Conservation (phyloP, 2,797 vertebrate genomes). For the Meriones psammophilus region DNA sequence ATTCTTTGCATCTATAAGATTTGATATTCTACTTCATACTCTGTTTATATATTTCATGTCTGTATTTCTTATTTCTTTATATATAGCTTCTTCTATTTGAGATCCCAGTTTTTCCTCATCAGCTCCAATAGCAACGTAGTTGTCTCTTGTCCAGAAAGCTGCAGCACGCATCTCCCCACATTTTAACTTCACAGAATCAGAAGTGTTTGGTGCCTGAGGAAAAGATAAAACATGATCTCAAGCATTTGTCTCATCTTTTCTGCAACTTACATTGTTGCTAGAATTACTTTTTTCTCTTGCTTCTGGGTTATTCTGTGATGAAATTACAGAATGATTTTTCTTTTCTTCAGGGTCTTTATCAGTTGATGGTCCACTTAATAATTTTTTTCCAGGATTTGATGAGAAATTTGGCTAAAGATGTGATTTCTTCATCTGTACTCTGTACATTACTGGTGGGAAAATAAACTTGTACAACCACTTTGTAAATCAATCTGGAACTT, state of each 20-base stretch:
- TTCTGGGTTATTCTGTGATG: no score
- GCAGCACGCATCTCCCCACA: conserved; percentile 96
- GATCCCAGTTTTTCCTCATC: conserved; percentile 98
- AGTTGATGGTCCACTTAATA: no score
- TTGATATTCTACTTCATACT: conserved; percentile 98
- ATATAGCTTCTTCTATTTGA: conserved; percentile 98
- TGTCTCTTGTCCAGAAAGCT: conserved; percentile 97
- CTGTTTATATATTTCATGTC: conserved; percentile 99
- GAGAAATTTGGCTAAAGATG: no score
- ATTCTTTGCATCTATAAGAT: conserved; percentile 98
- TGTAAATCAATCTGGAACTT: no score
- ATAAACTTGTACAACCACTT: no score
- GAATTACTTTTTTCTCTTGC: conserved; percentile 89
- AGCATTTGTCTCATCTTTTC: conserved; percentile 93
- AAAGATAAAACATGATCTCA: conserved; percentile 95
- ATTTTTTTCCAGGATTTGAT: no score
- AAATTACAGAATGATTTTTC: no score
- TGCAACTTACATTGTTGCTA: conserved; percentile 95
- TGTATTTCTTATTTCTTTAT: conserved; percentile 98
- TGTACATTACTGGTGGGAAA: no score
- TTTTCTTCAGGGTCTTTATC: no score
- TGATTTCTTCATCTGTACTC: no score
- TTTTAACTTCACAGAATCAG: conserved; percentile 96
- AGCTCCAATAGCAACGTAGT: conserved; percentile 96
- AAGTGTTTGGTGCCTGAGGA: conserved; percentile 96